Evolutionary conservation across 1,140 invertebrate species (phyloP).

Genomic region (Drosophila ironensis): DNA sequence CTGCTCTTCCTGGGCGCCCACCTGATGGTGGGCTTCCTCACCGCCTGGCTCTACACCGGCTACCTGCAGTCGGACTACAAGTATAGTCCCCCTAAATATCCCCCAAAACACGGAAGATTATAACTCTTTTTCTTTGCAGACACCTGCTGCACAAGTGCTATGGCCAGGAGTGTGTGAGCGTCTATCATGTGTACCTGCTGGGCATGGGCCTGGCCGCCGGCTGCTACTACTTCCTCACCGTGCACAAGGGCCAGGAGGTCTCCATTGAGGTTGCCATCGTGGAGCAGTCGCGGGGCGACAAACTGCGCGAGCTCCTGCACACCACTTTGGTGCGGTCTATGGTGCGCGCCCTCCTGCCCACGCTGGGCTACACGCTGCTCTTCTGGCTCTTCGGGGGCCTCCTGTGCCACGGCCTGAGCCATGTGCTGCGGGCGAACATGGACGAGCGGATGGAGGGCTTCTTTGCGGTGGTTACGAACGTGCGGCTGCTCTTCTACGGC

Average conservation of each 20-base stretch:
- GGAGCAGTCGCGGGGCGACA: constrained; percentile 86
- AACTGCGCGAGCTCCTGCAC: constrained; percentile 84
- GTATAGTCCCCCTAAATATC: no score
- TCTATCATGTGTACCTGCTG: constrained; percentile 85
- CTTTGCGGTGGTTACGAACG: constrained; percentile 44
- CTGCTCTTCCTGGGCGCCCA: constrained; percentile 83
- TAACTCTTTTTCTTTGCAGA: constrained; percentile 13
- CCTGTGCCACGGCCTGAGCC: constrained; percentile 36
- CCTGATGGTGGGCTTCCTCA: constrained; percentile 83
- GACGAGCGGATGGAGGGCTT: constrained; percentile 60
- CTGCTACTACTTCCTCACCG: constrained; percentile 86
- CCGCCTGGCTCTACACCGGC: constrained; percentile 84
- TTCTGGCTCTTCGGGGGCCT: constrained; percentile 53
- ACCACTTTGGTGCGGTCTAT: constrained; percentile 84
- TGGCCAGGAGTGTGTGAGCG: constrained; percentile 82
- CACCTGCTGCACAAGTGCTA: constrained; percentile 52
- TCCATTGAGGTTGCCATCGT: constrained; percentile 86
- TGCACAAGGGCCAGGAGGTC: constrained; percentile 83
- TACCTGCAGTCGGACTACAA: constrained; percentile 82
- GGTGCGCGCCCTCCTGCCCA: constrained; percentile 84
- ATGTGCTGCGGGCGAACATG: constrained; percentile 39
- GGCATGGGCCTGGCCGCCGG: constrained; percentile 87
- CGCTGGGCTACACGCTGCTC: constrained; percentile 83
- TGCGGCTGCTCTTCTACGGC: constrained; percentile 84
- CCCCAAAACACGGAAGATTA: no score